Evolutionary conservation across 1,140 invertebrate genomes (phyloP), one percentile per base, ranked within the genome.

Genomic region (Battus philenor): DNA sequence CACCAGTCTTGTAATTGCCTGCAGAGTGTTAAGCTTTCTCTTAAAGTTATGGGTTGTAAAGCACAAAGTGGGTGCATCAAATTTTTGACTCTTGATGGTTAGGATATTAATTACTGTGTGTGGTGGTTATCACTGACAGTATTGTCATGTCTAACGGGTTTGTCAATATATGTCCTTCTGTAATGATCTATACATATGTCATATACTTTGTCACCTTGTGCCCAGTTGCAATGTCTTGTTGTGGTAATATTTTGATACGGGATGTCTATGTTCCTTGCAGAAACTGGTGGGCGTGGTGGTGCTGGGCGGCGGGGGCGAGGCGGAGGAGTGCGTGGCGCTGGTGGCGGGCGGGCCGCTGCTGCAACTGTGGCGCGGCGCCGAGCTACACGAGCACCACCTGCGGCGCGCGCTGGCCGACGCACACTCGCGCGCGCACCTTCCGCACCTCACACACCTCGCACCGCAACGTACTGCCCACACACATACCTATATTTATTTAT

Each of bases 221-320:
- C n/a, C n/a, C n/a, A n/a, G n/a, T n/a, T n/a, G n/a, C n/a, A n/a
- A n/a, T n/a, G n/a, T n/a, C n/a, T n/a, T n/a, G n/a, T n/a, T n/a
- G n/a, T n/a, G n/a, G n/a, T n/a, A n/a, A n/a, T n/a, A n/a, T n/a
- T n/a, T n/a, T n/a, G n/a, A n/a, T n/a, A n/a, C n/a, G n/a, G 8
- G 9, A 39, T 16, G 16, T 8, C 13, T 10, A 16, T 26, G 6
- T 30, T 11, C 13, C 3, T 29, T 34, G 3, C 47, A 79, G 77
- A 73, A 73, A 20, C 44, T 81, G 33, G 77, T 81, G 12, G 71
- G 73, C 1, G 65, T 78, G 22, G 69, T 70, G 17, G 61, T 76
- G 11, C 44, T 78, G 6, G 11, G 45, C 2, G 68, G 56, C 8
- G 44, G 34, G 0, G 32, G 33, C 0, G 46, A 36, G 17, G 53